phyloP scores from a whole-genome alignment of 2,888 invertebrate species.

The Agrochola lota region DNA sequence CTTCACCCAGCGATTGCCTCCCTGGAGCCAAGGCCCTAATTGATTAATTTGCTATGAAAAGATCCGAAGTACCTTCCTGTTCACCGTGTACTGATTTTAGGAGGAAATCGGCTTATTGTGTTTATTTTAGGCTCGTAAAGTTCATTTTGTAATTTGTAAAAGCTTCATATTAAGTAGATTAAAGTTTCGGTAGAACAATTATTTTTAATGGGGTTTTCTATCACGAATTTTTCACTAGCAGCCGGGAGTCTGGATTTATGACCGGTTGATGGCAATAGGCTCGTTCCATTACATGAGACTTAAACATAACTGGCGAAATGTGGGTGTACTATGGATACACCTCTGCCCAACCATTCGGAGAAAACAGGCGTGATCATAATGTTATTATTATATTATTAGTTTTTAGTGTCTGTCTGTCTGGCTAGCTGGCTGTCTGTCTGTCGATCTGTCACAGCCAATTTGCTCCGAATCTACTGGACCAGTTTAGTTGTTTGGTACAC shows the following conservation, averaged over 20 bases:
- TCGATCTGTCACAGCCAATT: too few relatives aligned
- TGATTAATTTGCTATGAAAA: constrained; percentile 71
- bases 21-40: constrained; percentile 65
- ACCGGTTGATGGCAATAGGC: neutral
- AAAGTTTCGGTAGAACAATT: neutral
- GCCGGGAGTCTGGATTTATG: neutral
- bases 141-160: constrained; percentile 16
- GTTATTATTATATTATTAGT: neutral
- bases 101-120: constrained; percentile 29
- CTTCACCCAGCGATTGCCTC: constrained; percentile 68
- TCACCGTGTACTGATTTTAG: constrained; percentile 54
- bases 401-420: too few relatives aligned
- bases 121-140: constrained; percentile 27
- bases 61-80: constrained; percentile 59
- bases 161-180: neutral
- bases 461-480: too few relatives aligned
- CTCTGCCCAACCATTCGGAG: neutral
- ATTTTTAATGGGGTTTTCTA: too few relatives aligned
- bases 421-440: too few relatives aligned
- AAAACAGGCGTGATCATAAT: neutral
- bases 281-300: neutral
- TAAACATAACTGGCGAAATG: neutral
- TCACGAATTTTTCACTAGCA: too few relatives aligned
- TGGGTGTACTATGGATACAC: neutral
- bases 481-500: too few relatives aligned